These are phyloP conservation scores for Danaus chrysippus DNA, from an alignment of 2,888 invertebrate species.

Conservation along the genomic window DNA sequence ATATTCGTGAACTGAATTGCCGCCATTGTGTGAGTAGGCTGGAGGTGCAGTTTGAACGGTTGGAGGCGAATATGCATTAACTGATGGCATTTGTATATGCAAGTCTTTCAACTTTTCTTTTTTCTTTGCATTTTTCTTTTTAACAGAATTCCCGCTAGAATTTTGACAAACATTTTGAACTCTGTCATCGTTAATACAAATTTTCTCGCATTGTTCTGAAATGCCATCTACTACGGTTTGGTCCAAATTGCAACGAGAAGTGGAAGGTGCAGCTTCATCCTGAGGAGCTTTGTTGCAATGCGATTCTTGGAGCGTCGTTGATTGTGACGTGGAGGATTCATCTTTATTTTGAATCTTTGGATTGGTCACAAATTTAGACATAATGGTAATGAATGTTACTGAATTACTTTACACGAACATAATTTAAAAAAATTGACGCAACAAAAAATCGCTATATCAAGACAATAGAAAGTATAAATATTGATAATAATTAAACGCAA, in stretches of 20 bases:
- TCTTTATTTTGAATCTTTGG: slow-evolving; percentile 19
- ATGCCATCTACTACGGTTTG: slow-evolving; percentile 7
- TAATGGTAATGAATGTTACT: not conserved
- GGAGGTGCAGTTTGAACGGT: slow-evolving; percentile 31
- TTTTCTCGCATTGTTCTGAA: slow-evolving; percentile 15
- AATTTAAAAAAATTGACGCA: too few species aligned
- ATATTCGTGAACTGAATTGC: slow-evolving; percentile 46
- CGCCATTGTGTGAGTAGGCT: slow-evolving; percentile 33
- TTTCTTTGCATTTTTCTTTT: slow-evolving; percentile 56
- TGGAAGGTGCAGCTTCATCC: not conserved
- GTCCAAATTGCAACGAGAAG: not conserved
- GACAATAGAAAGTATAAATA: too few species aligned
- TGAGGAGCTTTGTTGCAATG: not conserved
- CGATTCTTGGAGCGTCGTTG: slow-evolving; percentile 12
- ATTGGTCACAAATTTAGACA: not conserved
- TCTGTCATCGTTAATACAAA: slow-evolving; percentile 18
- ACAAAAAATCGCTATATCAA: too few species aligned
- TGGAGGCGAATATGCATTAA: slow-evolving; percentile 33
- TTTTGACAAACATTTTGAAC: not conserved
- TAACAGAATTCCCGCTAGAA: slow-evolving; percentile 28
- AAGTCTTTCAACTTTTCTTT: slow-evolving; percentile 54
- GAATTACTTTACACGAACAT: too few species aligned
- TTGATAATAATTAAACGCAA: too few species aligned
- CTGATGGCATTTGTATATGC: slow-evolving; percentile 43
- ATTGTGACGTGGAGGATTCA: slow-evolving; percentile 28